Evolutionary conservation across 2,888 invertebrate genomes (phyloP), one percentile per base, ranked within the genome.

Genomic region (Vesta saturnalis): DNA sequence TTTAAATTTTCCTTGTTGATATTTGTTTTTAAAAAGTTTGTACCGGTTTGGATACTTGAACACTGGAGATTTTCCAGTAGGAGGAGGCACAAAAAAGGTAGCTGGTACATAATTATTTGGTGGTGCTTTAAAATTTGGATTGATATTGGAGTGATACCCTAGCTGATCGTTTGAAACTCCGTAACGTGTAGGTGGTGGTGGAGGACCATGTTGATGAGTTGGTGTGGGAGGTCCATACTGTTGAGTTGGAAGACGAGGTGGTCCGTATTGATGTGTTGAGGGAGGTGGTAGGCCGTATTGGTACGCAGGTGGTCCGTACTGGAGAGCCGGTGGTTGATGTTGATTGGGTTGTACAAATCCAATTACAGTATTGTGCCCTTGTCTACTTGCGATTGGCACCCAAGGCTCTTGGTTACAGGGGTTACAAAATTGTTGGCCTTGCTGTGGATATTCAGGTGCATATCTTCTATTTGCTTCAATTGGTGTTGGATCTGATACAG

Each of bases 341-440:
- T 66, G 35, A 55, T 16, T 18, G 39, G 78, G 79, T 30, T 78
- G 79, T 12, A 77, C 76, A 68, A 80, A 81, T 55, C 78, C 79
- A 46, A 80, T 76, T 12, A 80, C 67, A 35, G 79, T 80, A 66
- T 77, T 78, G 57, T 77, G 74, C 2, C 78, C 80, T 59, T 72
- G 71, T 54, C 69, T 69, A 19, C 55, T 67, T n/a, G 92, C 89
- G 49, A 94, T 89, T 39, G 94, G 94, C 76, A 93, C 88, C 94
- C 94, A 94, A 67, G 94, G 94, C 77, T 90, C 89, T 80, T 89
- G 87, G 81, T 94, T 93, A 79, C 94, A 94, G 62, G 92, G 89
- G 78, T 92, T 91, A 78, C 94, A 94, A 71, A 67, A 71, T 19
- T 77, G 78, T 14, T 55, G 52, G 54, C 47, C 18, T 52, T 67